Evolutionary conservation across 2,113 vertebrate genomes (phyloP), one percentile per base, ranked within the genome.

Genomic region (Pangasianodon hypophthalmus): DNA sequence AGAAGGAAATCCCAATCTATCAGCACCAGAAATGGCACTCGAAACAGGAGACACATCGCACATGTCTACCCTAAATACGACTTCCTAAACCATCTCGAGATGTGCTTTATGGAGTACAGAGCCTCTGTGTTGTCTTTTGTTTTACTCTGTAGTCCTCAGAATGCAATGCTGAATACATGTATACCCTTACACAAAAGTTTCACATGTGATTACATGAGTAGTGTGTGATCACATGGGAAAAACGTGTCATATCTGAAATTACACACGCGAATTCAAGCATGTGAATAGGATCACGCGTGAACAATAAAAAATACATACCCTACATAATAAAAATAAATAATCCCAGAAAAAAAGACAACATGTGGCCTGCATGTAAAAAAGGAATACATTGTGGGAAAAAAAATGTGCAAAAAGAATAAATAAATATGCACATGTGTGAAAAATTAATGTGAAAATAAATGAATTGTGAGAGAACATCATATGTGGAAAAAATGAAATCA

Each of bases 1-100:
- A 88, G 86, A 88, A 84, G 89, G 77, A 86, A 90, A 90, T 91
- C 89, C 89, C 88, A 89, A 69, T 81, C 88, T 87, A 90, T 82
- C 88, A 84, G 88, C 82, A 77, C 69, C 60, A 87, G 75, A 88
- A 84, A 87, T 90, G 90, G 86, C 80, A 84, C 56, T 89, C 54
- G 60, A 85, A 90, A 80, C 85, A 37, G 67, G 85, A 87, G 41
- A 52, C 82, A 83, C 75, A 44, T 37, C 48, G n/a, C 62, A 86
- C 82, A 84, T 62, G 82, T 84, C 82, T 62, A 62, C 21, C 6
- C 82, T 60, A 60, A 84, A 84, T 29, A 60, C 29, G 13, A 62
- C 60, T 84, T 62, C 56, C 56, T 3, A 60, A 60, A 26, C 37
- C 52, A 60, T 81, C 79, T 54, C 14, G 24, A 46, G 82, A 14